Evolutionary conservation across 2,797 vertebrate species (phyloP), one percentile per base, ranked within the genome.

Genomic region (Pangasius krempfi): DNA sequence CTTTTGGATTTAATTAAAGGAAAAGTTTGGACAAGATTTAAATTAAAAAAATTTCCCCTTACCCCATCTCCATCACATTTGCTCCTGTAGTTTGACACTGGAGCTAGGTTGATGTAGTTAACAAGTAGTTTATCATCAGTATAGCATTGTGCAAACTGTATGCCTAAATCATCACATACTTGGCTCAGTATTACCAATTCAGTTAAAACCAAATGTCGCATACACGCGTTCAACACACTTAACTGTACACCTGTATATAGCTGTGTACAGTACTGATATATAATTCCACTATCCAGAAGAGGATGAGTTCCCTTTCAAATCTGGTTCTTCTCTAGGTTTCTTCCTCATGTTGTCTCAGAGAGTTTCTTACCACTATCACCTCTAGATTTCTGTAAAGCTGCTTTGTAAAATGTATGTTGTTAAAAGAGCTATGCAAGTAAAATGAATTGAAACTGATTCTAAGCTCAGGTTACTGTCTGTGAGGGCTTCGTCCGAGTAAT

Each of bases 1-100:
- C 91, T 62, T 40, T 66, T 88, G 13, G 22, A 44, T 76, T 47
- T 62, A 27, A 30, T 27, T 20, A 54, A 52, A 64, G 37, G 25
- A 16, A 30, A 84, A 16, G 4, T 44, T 66, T 84, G 37, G 56
- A 5, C 54, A 60, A 20, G 33, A 81, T 81, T 82, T 82, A 14
- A 1, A 58, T 37, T 33, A 7, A 52, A 47, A 47, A 16, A 30
- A 30, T 22, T 73, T n/a, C 5, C 30, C 50, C n/a, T 0, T 50
- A 58, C 5, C 62, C 52, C 54, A 58, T 62, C 12, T 37, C n/a
- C 6, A 82, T 62, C 47, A 54, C 1, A 14, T 72, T 72, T 54
- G 30, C 30, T 56, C 12, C 5, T 18, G 8, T 72, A 18, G 60
- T 18, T 66, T 18, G 33, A 27, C 60, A 30, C 25, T 5, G 60